Conservation (phyloP, 2,888 invertebrate species). For the Brassicogethes aeneus region DNA sequence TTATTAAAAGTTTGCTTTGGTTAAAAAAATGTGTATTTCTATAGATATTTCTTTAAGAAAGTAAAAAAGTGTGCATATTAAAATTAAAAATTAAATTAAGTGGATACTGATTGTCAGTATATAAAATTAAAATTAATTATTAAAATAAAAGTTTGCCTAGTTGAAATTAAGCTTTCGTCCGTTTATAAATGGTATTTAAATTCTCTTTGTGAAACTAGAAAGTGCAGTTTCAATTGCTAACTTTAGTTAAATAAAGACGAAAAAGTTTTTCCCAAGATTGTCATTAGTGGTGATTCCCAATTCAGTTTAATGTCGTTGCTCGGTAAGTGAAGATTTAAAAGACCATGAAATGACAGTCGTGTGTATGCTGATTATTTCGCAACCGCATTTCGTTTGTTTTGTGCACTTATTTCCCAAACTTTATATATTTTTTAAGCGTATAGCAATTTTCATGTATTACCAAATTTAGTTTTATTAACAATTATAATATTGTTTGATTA, state of each 20-base stretch:
- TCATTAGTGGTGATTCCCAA: constrained; percentile 25
- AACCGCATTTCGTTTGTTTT: background rate
- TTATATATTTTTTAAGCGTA: too few species aligned
- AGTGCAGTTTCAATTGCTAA: background rate
- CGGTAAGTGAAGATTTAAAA: constrained; percentile 13
- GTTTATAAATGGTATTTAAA: background rate
- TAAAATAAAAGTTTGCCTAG: background rate
- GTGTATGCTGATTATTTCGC: constrained; percentile 16
- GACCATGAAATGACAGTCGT: constrained; percentile 14
- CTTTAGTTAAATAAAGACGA: constrained; percentile 17
- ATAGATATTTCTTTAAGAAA: too few species aligned
- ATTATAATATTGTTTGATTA: too few species aligned
- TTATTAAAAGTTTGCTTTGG: too few species aligned
- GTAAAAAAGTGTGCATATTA: too few species aligned
- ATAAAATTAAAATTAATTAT: constrained; percentile 1
- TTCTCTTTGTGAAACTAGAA: background rate
- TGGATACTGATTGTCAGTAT: too few species aligned
- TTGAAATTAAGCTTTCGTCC: background rate
- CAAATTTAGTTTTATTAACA: too few species aligned
- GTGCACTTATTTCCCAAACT: too few species aligned
- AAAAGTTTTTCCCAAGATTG: constrained; percentile 17
- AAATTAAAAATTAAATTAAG: too few species aligned
- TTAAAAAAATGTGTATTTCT: too few species aligned
- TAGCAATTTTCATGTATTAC: too few species aligned
- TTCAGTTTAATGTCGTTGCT: constrained; percentile 15